Evolutionary conservation across 2,888 invertebrate genomes (phyloP), one percentile per base, ranked within the genome.

Genomic region (Epistrophella euchroma): DNA sequence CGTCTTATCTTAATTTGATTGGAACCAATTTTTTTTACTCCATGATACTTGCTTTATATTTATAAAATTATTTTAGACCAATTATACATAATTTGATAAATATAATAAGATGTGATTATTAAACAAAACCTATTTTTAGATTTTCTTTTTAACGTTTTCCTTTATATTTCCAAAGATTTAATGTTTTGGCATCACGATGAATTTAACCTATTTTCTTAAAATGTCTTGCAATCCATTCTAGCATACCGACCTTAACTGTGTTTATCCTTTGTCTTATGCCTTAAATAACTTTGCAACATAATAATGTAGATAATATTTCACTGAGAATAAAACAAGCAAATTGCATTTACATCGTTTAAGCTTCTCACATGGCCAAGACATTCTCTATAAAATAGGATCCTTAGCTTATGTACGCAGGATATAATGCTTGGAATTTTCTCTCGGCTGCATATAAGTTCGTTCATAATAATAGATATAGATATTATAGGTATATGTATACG

Each of bases 341-440:
- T 68, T 60, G 58, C 68, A 76, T 68, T 70, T 70, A 68, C 68
- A 76, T 68, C 52, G 68, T 37, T 68, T 52, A 68, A 68, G 50
- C 68, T 68, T 52, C 68, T 68, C 52, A 68, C 37, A 68, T 50
- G 37, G 52, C 19, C 52, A 52, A n/a, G 22, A 68, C 15, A 68
- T 50, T 50, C 22, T 22, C 50, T 66, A 17, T 17, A 13, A 43
- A 0, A 35, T 35, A 68, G 35, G 10, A 68, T 25, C 19, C 52
- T 52, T n/a, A 22, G 13, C 35, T 58, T 68, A 52, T 68, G 22
- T 13, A n/a, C 11, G 50, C 52, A 47, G 25, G 52, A 37, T 37
- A 52, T 68, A 52, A 37, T 68, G 37, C 50, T 37, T 4, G 37
- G 50, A 68, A 68, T 68, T 60, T 60, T 37, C 35, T 52, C 25